These are phyloP conservation scores for Harpagifer antarcticus DNA, from an alignment of 2,797 vertebrate species.

Conservation along the genomic window DNA sequence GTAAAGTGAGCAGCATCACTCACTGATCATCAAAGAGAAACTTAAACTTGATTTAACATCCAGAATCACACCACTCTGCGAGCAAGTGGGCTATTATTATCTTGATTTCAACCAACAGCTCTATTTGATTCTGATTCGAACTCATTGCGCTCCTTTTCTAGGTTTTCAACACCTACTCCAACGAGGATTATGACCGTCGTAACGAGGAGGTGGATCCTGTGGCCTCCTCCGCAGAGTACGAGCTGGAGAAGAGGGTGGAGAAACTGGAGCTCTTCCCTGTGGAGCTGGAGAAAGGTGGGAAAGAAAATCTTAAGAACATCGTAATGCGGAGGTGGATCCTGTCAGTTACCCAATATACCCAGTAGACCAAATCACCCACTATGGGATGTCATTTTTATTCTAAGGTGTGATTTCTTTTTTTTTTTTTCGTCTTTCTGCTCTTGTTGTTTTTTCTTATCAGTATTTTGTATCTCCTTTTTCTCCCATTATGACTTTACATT, in stretches of 20 bases:
- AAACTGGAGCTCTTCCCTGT: conserved; percentile 98
- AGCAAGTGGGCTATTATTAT: neutral
- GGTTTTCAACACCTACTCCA: conserved; percentile 98
- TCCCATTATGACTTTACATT: neutral
- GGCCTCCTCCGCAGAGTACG: conserved; percentile 97
- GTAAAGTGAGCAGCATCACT: neutral
- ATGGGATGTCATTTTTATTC: conserved; percentile 9
- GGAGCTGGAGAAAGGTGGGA: conserved; percentile 96
- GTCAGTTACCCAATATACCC: conserved; percentile 38
- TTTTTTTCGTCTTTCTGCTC: conserved; percentile 4
- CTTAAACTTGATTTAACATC: neutral
- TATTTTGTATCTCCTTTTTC: neutral
- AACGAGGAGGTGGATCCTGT: conserved; percentile 98
- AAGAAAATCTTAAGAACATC: conserved; percentile 33
- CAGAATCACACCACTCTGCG: neutral
- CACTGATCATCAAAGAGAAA: neutral
- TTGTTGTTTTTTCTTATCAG: neutral
- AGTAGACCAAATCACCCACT: conserved; percentile 46
- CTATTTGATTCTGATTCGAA: conserved; percentile 10
- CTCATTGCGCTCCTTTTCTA: conserved; percentile 60
- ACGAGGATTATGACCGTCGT: conserved; percentile 97
- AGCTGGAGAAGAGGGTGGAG: conserved; percentile 99
- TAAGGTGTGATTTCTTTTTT: conserved; percentile 6
- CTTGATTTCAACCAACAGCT: neutral
- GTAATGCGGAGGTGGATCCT: conserved; percentile 34